Evolutionary conservation across 2,888 invertebrate species (phyloP).

Genomic region (Leucophenga montana): DNA sequence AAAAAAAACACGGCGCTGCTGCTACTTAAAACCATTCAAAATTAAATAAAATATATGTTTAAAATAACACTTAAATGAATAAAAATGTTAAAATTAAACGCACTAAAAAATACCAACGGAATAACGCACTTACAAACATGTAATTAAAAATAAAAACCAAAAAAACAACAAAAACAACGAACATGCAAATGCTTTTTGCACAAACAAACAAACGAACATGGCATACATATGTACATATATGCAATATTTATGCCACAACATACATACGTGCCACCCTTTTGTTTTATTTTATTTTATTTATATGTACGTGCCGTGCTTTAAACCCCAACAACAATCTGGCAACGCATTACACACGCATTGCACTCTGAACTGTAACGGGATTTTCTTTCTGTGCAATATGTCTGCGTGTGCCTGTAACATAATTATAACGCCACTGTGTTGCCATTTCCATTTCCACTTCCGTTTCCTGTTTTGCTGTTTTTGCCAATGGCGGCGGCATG

Average conservation of each 20-base stretch:
- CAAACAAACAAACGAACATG: neutral
- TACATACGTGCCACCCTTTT: no score
- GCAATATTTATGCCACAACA: no score
- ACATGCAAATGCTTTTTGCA: conserved; percentile 11
- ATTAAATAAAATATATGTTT: neutral
- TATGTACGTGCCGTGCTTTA: neutral
- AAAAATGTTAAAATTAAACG: no score
- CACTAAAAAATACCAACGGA: neutral
- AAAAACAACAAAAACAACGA: neutral
- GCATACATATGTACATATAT: neutral
- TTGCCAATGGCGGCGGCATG: conserved; percentile 2
- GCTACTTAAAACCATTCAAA: neutral
- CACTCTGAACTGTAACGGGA: neutral
- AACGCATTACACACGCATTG: neutral
- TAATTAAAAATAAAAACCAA: conserved; percentile 16
- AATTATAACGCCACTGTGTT: neutral
- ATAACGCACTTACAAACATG: conserved; percentile 5
- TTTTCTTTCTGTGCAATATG: neutral
- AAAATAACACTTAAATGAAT: neutral
- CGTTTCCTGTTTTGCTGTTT: conserved; percentile 5
- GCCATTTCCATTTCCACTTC: neutral
- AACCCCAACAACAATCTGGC: conserved; percentile 24
- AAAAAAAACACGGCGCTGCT: neutral
- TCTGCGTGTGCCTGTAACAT: neutral
- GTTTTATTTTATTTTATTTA: no score